Percentiles rank a stretch among this genome's conserved stretches.
These are phyloP conservation scores for Norana najaformis DNA, from an alignment of 2,888 invertebrate genomes.

Conservation along the genomic window DNA sequence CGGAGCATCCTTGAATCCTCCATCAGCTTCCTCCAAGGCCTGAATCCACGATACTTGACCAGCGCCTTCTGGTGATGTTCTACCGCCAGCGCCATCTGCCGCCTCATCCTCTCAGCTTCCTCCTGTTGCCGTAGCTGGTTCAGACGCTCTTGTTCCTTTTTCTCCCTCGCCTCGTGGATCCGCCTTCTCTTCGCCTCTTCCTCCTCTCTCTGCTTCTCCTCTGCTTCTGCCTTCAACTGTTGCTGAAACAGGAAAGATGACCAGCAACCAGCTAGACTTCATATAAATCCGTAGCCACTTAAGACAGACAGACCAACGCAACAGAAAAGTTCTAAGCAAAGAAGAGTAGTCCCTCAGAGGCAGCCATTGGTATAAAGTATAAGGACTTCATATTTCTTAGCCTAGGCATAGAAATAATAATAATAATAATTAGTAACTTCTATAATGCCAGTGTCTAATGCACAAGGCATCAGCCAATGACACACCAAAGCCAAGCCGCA, in stretches of 20 bases:
- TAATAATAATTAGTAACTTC: too few relatives aligned
- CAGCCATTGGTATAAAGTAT: too few relatives aligned
- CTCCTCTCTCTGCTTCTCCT: conserved; percentile 49
- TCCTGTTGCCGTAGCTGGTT: conserved; percentile 20
- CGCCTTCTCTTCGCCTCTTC: conserved; percentile 53
- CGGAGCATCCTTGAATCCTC: not conserved
- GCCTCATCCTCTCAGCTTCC: conserved; percentile 5
- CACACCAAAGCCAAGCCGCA: too few relatives aligned
- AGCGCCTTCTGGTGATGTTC: conserved; percentile 50
- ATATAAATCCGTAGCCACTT: too few relatives aligned
- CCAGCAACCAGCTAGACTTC: too few relatives aligned
- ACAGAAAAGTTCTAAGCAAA: too few relatives aligned
- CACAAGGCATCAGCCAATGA: too few relatives aligned
- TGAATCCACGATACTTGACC: conserved; percentile 46
- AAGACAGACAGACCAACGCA: too few relatives aligned
- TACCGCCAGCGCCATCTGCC: conserved; percentile 44
- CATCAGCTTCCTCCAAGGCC: conserved; percentile 31
- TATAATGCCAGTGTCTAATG: too few relatives aligned
- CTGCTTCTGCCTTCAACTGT: conserved; percentile 48
- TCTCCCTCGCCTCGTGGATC: conserved; percentile 51
- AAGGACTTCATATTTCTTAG: too few relatives aligned
- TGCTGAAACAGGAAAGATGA: not conserved
- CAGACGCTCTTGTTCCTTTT: conserved; percentile 52
- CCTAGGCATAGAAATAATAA: too few relatives aligned
- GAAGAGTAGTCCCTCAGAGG: too few relatives aligned